phyloP scores from a whole-genome alignment of 1,140 invertebrate genomes.

The Caenorhabditis remanei region DNA sequence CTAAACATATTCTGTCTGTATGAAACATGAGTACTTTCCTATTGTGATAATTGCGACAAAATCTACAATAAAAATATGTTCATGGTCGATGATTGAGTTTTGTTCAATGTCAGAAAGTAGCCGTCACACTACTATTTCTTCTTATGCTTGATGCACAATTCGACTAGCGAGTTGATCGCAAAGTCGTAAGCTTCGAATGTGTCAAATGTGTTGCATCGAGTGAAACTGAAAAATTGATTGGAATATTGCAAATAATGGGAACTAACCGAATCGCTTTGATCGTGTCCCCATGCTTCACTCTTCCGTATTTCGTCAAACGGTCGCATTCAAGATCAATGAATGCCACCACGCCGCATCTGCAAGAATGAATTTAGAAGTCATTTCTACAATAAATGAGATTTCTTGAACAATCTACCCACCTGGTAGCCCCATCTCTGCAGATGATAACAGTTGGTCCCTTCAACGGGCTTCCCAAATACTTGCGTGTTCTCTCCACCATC shows the following conservation, averaged over 20 bases:
- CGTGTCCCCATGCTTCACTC: background rate
- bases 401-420: background rate
- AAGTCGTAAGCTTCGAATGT: background rate
- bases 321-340: background rate
- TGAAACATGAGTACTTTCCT: too few species aligned
- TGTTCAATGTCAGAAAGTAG: background rate
- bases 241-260: background rate
- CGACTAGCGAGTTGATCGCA: background rate
- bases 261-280: slow-evolving; percentile 21
- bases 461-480: slow-evolving; percentile 6
- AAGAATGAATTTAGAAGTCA: background rate
- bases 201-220: slow-evolving; percentile 9
- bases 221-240: background rate
- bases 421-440: slow-evolving; percentile 13
- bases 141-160: background rate
- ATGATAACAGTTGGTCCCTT: slow-evolving; percentile 27
- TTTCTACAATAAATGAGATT: background rate
- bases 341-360: background rate
- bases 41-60: too few species aligned
- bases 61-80: too few species aligned
- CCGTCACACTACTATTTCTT: background rate
- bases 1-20: too few species aligned
- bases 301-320: slow-evolving; percentile 8
- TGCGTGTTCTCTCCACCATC: slow-evolving; percentile 20
- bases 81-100: too few species aligned